phyloP scores from a whole-genome alignment of 2,888 invertebrate genomes.

The Pristionchus exspectatus region DNA sequence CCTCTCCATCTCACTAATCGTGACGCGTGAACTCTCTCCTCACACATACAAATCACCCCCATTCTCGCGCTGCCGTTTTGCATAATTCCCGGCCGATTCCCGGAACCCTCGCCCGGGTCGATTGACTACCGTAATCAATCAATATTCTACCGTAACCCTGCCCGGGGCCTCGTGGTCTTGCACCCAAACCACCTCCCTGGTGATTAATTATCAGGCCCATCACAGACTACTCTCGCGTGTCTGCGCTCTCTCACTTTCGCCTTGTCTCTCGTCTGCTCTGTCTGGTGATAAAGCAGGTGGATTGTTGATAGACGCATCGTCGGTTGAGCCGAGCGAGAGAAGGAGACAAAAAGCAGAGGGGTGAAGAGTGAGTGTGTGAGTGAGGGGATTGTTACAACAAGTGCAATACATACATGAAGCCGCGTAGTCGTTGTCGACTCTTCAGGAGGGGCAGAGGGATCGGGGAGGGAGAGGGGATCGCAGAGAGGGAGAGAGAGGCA shows the following conservation, averaged over 20 bases:
- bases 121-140: not conserved
- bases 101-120: not conserved
- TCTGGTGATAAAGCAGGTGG: not conserved
- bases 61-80: not conserved
- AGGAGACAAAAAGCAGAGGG: not conserved
- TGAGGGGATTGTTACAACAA: slow-evolving; percentile 49
- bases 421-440: not conserved
- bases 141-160: not conserved
- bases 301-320: no score
- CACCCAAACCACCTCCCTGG: slow-evolving; percentile 1
- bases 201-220: slow-evolving; percentile 13
- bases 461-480: not conserved
- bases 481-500: not conserved
- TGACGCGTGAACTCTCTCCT: not conserved
- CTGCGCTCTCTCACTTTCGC: not conserved
- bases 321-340: not conserved
- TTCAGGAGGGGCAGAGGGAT: not conserved
- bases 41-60: not conserved
- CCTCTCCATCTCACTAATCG: not conserved
- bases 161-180: not conserved
- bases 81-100: not conserved
- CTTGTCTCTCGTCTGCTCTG: not conserved
- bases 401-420: slow-evolving; percentile 51
- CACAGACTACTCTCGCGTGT: not conserved
- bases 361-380: slow-evolving; percentile 7